These are phyloP conservation scores for Nothocercus julius DNA, from an alignment of 2,113 vertebrate species.

Conservation along the genomic window DNA sequence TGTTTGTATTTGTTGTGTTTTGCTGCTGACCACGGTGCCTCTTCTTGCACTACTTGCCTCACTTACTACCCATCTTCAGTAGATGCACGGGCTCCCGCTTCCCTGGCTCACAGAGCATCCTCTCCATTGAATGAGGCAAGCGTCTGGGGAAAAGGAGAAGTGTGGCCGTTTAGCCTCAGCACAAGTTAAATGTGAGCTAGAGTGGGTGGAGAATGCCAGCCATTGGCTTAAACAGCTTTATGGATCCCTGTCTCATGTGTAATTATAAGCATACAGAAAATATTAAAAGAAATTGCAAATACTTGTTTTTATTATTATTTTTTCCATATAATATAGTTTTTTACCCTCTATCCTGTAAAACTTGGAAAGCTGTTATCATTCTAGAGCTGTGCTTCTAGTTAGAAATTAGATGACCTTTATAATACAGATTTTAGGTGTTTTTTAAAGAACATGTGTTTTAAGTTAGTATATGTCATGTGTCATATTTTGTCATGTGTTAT, in stretches of 20 bases:
- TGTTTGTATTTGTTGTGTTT: rapidly evolving
- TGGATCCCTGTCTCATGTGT: background rate
- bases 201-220: background rate
- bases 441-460: background rate
- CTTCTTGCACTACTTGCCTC: background rate
- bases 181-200: background rate
- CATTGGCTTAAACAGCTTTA: background rate
- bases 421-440: background rate
- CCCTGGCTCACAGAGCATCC: background rate
- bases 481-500: background rate
- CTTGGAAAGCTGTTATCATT: background rate
- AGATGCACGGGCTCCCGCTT: background rate
- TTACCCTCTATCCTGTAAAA: background rate
- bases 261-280: background rate
- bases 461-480: background rate
- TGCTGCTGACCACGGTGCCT: background rate
- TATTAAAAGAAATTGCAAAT: background rate
- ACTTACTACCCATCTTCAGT: rapidly evolving
- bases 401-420: background rate
- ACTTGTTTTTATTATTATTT: background rate
- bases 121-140: rapidly evolving
- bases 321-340: background rate
- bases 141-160: background rate
- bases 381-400: background rate
- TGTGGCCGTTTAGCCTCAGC: background rate